Evolutionary conservation across 1,140 invertebrate species (phyloP).

Genomic region (Mycetomoellerius zeteki): DNA sequence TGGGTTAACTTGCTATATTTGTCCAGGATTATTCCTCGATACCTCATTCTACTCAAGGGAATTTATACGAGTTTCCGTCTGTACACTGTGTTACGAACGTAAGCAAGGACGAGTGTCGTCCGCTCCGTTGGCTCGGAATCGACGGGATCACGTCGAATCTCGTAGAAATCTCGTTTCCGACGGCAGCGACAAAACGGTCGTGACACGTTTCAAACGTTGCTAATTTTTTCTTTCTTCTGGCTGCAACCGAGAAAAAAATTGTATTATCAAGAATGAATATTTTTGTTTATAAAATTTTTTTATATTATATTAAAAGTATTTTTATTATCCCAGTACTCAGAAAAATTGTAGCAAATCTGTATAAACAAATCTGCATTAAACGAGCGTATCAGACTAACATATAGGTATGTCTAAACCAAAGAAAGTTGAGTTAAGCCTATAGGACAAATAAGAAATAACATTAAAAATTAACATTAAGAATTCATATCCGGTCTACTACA

Average conservation of each 20-base stretch:
- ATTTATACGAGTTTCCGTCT: conserved; percentile 51
- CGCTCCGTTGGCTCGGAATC: conserved; percentile 67
- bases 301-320: neutral
- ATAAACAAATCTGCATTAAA: neutral
- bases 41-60: conserved; percentile 21
- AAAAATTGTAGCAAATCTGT: neutral
- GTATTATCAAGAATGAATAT: neutral
- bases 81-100: conserved; percentile 11
- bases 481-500: neutral
- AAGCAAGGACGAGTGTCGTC: conserved; percentile 32
- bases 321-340: neutral
- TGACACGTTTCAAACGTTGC: neutral
- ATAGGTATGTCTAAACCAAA: neutral
- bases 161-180: conserved; percentile 71
- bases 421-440: neutral
- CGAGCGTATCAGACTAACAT: neutral
- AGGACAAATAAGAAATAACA: neutral
- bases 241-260: neutral
- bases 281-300: neutral
- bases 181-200: conserved; percentile 4
- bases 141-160: conserved; percentile 70
- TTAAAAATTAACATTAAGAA: neutral
- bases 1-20: neutral
- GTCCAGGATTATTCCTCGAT: conserved; percentile 46
- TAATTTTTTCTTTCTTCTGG: neutral